phyloP scores from a whole-genome alignment of 1,140 invertebrate genomes.

The Camponotus vicinus region DNA sequence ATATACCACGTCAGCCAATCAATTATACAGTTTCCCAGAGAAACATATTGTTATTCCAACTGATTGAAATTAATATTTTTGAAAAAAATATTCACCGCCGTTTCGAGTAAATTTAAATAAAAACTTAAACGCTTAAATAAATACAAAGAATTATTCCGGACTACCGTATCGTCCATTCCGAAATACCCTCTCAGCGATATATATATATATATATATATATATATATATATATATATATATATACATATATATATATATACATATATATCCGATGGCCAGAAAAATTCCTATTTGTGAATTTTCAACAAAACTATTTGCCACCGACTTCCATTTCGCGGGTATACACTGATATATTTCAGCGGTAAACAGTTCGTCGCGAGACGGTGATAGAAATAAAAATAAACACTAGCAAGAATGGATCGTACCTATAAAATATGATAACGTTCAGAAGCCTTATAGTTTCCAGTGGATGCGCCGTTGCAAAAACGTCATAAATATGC shows the following conservation, averaged over 20 bases:
- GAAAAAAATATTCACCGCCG: not conserved
- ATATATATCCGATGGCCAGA: slow-evolving; percentile 22
- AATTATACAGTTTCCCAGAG: no score
- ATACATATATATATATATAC: no score
- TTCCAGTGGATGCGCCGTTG: slow-evolving; percentile 45
- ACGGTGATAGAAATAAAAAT: slow-evolving; percentile 56
- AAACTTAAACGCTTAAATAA: slow-evolving; percentile 28
- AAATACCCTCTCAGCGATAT: slow-evolving; percentile 29
- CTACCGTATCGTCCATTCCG: not conserved
- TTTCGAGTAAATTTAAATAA: not conserved
- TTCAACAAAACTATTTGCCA: slow-evolving; percentile 53
- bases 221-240: no score
- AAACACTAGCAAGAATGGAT: slow-evolving; percentile 48
- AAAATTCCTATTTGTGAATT: slow-evolving; percentile 54
- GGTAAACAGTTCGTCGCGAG: slow-evolving; percentile 50
- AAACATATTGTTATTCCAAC: slow-evolving; percentile 23
- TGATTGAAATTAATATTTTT: slow-evolving; percentile 12
- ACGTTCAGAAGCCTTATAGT: slow-evolving; percentile 58
- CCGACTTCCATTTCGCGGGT: slow-evolving; percentile 10
- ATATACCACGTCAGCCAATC: slow-evolving; percentile 9
- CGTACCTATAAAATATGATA: slow-evolving; percentile 62
- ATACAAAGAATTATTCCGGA: slow-evolving; percentile 6
- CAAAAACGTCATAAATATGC: slow-evolving; percentile 69
- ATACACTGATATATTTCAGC: slow-evolving; percentile 50
- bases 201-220: not conserved